These are phyloP conservation scores for Cosmia trapezina DNA, from an alignment of 2,888 invertebrate species.

Conservation along the genomic window DNA sequence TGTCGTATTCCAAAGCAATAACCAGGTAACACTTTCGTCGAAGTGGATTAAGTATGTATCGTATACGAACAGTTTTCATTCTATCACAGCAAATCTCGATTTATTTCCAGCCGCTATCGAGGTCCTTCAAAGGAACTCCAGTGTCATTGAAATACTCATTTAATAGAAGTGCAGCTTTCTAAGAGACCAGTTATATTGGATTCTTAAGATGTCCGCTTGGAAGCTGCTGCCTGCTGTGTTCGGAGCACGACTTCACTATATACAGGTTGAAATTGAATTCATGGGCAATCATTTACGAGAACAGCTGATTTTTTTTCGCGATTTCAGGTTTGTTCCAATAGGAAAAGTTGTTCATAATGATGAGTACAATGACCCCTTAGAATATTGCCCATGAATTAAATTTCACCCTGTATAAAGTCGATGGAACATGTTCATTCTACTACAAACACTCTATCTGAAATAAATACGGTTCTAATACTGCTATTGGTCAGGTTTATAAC, in stretches of 20 bases:
- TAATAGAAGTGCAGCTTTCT: slow-evolving; percentile 44
- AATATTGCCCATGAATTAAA: too few relatives aligned
- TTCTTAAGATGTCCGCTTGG: slow-evolving; percentile 36
- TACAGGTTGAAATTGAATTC: too few relatives aligned
- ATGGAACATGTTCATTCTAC: slow-evolving; percentile 17
- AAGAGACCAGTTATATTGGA: slow-evolving; percentile 46
- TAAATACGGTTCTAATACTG: slow-evolving; percentile 11
- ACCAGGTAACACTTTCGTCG: background rate
- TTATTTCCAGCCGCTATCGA: slow-evolving; percentile 27
- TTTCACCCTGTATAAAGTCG: too few relatives aligned
- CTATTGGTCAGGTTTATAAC: slow-evolving; percentile 28
- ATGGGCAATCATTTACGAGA: too few relatives aligned
- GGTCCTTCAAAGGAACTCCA: slow-evolving; percentile 40
- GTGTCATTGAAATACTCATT: slow-evolving; percentile 59
- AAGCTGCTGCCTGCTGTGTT: slow-evolving; percentile 9
- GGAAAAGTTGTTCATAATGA: too few relatives aligned
- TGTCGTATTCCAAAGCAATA: background rate
- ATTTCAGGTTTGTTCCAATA: too few relatives aligned
- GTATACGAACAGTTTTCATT: slow-evolving; percentile 5
- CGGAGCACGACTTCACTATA: background rate
- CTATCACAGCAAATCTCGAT: slow-evolving; percentile 25
- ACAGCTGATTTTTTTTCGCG: too few relatives aligned
- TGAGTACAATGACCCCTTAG: too few relatives aligned
- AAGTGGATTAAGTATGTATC: background rate
- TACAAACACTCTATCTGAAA: slow-evolving; percentile 6